Conservation (phyloP, 2,888 invertebrate species). For the Troilus luridus region DNA sequence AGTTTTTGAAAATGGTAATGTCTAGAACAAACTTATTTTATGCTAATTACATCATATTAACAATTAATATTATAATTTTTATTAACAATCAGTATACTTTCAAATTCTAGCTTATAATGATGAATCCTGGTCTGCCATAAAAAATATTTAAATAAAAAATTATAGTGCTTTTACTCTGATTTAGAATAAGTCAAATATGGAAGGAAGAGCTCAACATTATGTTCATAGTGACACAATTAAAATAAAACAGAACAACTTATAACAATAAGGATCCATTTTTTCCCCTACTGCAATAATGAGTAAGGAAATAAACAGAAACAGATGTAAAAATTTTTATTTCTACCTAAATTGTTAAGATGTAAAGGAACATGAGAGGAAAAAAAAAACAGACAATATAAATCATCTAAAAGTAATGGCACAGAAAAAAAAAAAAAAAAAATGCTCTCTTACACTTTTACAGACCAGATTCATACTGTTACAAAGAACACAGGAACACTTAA, state of each 20-base stretch:
- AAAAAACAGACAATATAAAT: not conserved
- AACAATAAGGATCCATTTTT: not conserved
- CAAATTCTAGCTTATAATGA: not conserved
- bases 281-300: not conserved
- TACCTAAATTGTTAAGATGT: not conserved
- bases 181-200: not conserved
- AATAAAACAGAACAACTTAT: not conserved
- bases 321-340: not conserved
- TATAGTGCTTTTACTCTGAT: not conserved
- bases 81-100: not conserved
- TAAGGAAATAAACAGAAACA: slow-evolving; percentile 29
- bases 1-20: not conserved
- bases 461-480: not conserved
- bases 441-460: not conserved
- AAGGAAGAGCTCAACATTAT: not conserved
- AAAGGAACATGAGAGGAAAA: not conserved
- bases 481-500: not conserved
- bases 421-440: not conserved
- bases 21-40: not conserved
- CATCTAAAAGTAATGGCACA: not conserved
- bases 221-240: not conserved
- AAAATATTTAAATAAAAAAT: not conserved
- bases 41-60: not conserved
- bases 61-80: not conserved
- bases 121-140: not conserved